Evolutionary conservation across 2,113 vertebrate species (phyloP).

Genomic region (Platysteira castanea): DNA sequence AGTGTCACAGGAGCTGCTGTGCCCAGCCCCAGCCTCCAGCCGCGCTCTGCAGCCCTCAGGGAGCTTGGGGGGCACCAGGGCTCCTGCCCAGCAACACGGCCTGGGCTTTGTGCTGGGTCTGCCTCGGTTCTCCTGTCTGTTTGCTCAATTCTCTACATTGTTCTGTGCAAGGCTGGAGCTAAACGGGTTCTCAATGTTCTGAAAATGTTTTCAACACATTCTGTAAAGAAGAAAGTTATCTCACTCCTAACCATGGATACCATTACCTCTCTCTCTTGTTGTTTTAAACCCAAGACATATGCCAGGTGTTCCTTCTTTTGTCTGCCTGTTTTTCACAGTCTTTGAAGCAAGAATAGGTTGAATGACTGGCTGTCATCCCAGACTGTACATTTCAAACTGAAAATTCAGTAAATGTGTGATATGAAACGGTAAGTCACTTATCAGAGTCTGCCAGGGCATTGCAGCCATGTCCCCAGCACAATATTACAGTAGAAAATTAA

Average conservation of each 20-base stretch:
- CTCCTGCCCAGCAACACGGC: neutral
- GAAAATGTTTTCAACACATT: neutral
- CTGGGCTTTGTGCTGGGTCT: neutral
- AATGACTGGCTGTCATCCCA: conserved; percentile 37
- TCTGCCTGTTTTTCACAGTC: neutral
- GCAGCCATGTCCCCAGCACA: neutral
- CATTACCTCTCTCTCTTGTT: neutral
- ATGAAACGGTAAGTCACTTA: conserved; percentile 31
- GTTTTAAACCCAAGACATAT: neutral
- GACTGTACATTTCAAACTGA: conserved; percentile 10
- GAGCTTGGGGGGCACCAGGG: neutral
- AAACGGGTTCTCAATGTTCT: neutral
- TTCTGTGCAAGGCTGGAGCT: neutral
- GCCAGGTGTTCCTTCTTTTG: conserved; percentile 35
- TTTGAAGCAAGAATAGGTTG: conserved; percentile 18
- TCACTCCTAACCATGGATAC: neutral
- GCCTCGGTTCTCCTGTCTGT: neutral
- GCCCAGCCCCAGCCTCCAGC: neutral
- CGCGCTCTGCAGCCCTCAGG: neutral
- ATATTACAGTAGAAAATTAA: neutral
- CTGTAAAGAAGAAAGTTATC: neutral
- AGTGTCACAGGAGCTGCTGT: neutral
- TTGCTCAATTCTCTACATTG: neutral
- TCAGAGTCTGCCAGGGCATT: conserved; percentile 20
- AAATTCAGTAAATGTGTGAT: conserved; percentile 1